A percentile compares a stretch with the other conserved stretches of the same genome.
These are phyloP conservation scores for Heliconius nattereri DNA, from an alignment of 1,140 invertebrate species.

Conservation along the genomic window DNA sequence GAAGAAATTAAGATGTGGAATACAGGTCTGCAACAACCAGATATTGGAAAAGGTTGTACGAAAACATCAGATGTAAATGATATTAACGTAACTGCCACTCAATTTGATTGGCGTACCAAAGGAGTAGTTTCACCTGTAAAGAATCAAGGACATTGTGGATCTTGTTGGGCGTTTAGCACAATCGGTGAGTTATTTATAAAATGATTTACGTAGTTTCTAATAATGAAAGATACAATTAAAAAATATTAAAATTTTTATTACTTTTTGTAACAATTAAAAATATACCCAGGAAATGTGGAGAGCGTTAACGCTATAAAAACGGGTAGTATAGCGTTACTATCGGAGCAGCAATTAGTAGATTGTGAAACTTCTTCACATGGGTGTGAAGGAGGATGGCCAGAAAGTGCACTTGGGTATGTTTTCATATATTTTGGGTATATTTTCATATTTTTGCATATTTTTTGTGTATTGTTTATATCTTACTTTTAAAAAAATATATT, in stretches of 20 bases:
- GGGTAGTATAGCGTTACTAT: slow-evolving; percentile 4
- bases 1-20: slow-evolving; percentile 20
- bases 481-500: not conserved
- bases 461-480: not conserved
- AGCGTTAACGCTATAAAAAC: slow-evolving; percentile 33
- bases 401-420: slow-evolving; percentile 1
- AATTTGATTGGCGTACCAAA: slow-evolving; percentile 37
- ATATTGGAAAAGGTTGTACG: not conserved
- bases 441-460: not conserved
- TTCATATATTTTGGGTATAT: slow-evolving; percentile 15
- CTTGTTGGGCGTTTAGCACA: slow-evolving; percentile 44
- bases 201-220: not conserved
- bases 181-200: slow-evolving; percentile 27
- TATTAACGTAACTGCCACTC: not conserved
- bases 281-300: slow-evolving; percentile 30
- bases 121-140: slow-evolving; percentile 32
- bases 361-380: slow-evolving; percentile 6
- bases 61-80: not conserved
- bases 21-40: slow-evolving; percentile 14
- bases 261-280: not conserved
- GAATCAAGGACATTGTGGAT: slow-evolving; percentile 32
- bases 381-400: not conserved
- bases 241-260: not conserved
- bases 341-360: slow-evolving; percentile 38
- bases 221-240: not conserved